These are phyloP conservation scores for Myotis myotis DNA, from an alignment of 2,797 vertebrate genomes.

Conservation along the genomic window DNA sequence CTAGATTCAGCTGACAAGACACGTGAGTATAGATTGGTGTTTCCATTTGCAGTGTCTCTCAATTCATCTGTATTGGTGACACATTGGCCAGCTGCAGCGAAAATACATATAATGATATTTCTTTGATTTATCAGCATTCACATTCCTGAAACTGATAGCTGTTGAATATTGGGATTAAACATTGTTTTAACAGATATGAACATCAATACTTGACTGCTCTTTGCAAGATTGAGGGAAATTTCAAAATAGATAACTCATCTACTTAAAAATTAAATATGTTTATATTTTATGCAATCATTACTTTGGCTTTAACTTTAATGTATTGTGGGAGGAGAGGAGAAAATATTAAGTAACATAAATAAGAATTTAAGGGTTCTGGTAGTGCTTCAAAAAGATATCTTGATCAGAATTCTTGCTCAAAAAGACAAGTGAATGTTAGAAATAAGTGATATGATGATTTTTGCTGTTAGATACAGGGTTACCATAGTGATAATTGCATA, in stretches of 20 bases:
- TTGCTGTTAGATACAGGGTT: slow-evolving; percentile 65
- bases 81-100: neutral
- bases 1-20: neutral
- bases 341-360: neutral
- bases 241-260: neutral
- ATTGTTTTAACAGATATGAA: neutral
- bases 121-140: neutral
- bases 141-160: neutral
- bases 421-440: slow-evolving; percentile 28
- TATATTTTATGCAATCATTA: neutral
- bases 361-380: neutral
- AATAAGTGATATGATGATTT: slow-evolving; percentile 44
- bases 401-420: neutral
- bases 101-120: neutral
- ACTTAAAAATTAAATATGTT: neutral
- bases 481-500: slow-evolving; percentile 70
- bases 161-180: neutral
- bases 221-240: neutral
- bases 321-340: neutral
- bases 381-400: neutral
- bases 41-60: neutral
- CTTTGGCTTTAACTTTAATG: neutral
- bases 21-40: neutral
- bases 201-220: neutral
- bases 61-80: neutral